Percentiles rank a stretch among this genome's conserved stretches.
Evolutionary conservation across 2,888 invertebrate species (phyloP).

Genomic region (Drepana falcataria): DNA sequence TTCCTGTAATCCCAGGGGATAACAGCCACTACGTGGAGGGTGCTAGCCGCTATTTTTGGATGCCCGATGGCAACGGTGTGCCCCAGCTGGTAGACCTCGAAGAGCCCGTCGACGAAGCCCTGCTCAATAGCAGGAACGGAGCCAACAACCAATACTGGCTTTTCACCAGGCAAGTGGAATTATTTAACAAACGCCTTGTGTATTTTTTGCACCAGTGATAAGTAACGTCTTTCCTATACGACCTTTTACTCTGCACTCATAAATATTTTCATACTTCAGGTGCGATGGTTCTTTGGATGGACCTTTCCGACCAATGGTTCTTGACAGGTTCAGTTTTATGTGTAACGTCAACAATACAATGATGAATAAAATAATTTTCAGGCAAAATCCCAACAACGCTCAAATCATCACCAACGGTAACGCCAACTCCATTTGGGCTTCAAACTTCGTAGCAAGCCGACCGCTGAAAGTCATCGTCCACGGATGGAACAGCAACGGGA

Average conservation of each 20-base stretch:
- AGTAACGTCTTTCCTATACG: too few species aligned
- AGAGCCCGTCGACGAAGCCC: slow-evolving; percentile 23
- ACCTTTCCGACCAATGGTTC: too few species aligned
- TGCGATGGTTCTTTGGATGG: too few species aligned
- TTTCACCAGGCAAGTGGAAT: slow-evolving; percentile 32
- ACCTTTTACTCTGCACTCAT: too few species aligned
- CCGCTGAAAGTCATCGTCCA: slow-evolving; percentile 49
- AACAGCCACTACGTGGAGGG: slow-evolving; percentile 53
- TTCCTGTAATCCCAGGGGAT: slow-evolving; percentile 38
- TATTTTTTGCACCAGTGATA: slow-evolving; percentile 1
- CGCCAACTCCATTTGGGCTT: slow-evolving; percentile 32
- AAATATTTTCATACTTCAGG: too few species aligned
- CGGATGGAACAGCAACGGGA: slow-evolving; percentile 53
- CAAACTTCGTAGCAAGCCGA: slow-evolving; percentile 37
- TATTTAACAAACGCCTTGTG: slow-evolving; percentile 3
- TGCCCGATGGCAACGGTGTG: slow-evolving; percentile 45
- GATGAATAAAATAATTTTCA: neutral
- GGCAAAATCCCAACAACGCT: slow-evolving; percentile 18
- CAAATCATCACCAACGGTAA: slow-evolving; percentile 42
- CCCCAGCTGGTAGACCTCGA: slow-evolving; percentile 46
- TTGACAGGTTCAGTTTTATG: too few species aligned
- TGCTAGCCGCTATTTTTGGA: slow-evolving; percentile 48
- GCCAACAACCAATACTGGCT: slow-evolving; percentile 51
- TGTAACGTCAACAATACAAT: too few species aligned
- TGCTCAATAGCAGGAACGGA: slow-evolving; percentile 31